Evolutionary conservation across 2,113 vertebrate species (phyloP), one percentile per base, ranked within the genome.

Genomic region (Nestor notabilis): DNA sequence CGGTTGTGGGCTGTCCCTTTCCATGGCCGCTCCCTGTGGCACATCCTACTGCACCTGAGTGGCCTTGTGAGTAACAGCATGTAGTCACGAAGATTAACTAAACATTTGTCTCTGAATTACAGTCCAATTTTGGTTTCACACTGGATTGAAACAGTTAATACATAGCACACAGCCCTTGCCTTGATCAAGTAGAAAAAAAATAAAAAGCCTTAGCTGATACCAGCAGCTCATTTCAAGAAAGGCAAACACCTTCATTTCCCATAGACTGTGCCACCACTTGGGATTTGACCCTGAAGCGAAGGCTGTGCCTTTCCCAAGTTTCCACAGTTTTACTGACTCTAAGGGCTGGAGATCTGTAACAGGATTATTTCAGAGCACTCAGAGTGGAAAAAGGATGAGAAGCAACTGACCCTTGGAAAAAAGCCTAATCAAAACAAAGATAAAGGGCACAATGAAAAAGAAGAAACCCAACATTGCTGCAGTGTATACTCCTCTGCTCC

Each of bases 371-470:
- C 65, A 44, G 77, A 91, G 27, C 56, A 60, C 43, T 84, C 80
- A 25, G 60, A 79, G 74, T 0, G 1, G 52, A 92, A 89, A 84
- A 95, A 96, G 77, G 47, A 94, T 72, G 84, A 61, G 68, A 83
- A 95, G 27, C 68, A 94, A 78, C 81, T 89, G 90, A 78, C 86
- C 90, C 82, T 79, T 0, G 1, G 79, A 91, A 94, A 70, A 82
- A 91, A 87, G 33, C 4, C 31, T 66, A 86, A 96, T 93, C 80
- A 91, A 95, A 97, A 83, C 83, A 90, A 96, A 95, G 89, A 64
- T 52, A 94, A 96, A 9, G 9, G 66, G 43, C n/a, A 79, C 47
- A 76, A 60, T 3, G 19, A 50, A 84, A 93, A 94, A 96, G 49
- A 92, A 84, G 91, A 93, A 89, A 68, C 74, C 10, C 29, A 74